A percentile compares a stretch with the other conserved stretches of the same genome.
These are phyloP conservation scores for Mormyrops boulengeri DNA, from an alignment of 2,797 vertebrate genomes.

Conservation along the genomic window DNA sequence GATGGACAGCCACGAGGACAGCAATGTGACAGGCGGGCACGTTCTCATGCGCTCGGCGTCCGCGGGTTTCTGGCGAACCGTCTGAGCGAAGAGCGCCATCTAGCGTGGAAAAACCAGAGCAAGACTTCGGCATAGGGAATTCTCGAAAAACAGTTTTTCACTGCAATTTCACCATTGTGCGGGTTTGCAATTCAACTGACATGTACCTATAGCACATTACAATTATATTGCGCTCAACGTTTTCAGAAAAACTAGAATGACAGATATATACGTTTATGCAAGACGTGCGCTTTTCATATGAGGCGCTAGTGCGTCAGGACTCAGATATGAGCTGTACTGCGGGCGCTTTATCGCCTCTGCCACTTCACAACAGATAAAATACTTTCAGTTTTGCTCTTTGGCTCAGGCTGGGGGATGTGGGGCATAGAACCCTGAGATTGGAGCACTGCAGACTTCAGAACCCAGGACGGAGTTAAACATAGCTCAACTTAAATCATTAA, in stretches of 20 bases:
- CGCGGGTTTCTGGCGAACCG: background rate
- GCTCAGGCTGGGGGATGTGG: background rate
- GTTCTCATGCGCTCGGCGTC: background rate
- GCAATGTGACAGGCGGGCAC: background rate
- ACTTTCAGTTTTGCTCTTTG: background rate
- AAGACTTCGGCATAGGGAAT: background rate
- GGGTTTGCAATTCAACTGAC: background rate
- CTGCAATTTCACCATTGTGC: background rate
- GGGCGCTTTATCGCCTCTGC: background rate
- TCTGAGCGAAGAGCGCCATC: slow-evolving; percentile 42
- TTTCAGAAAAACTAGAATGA: background rate
- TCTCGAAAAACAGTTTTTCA: background rate
- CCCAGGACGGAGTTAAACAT: background rate
- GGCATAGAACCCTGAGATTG: background rate
- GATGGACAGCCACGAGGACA: background rate
- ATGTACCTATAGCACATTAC: background rate
- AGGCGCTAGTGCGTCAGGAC: background rate
- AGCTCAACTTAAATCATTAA: background rate
- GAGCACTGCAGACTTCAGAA: background rate
- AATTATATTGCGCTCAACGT: background rate
- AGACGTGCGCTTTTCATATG: background rate
- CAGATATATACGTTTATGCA: background rate
- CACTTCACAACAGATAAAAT: background rate
- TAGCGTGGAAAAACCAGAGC: background rate
- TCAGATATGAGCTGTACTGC: background rate